These are phyloP conservation scores for Chaetops frenatus DNA, from an alignment of 2,113 vertebrate genomes.

Conservation along the genomic window DNA sequence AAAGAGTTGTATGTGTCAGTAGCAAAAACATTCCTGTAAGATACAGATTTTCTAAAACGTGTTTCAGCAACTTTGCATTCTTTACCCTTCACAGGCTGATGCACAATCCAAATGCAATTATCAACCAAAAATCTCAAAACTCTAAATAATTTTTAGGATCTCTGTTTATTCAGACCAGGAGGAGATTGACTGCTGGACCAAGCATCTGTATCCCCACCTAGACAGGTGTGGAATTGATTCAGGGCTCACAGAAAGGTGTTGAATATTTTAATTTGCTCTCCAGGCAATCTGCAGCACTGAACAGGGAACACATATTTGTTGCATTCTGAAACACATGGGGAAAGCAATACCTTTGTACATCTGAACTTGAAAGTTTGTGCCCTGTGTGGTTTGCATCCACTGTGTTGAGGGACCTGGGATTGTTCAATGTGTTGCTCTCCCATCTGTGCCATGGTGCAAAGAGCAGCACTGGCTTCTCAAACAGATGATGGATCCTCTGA, in stretches of 20 bases:
- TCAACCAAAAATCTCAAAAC: neutral
- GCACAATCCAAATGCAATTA: neutral
- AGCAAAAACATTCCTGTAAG: neutral
- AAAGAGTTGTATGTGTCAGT: neutral
- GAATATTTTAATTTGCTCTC: neutral
- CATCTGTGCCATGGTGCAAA: neutral
- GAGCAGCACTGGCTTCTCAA: neutral
- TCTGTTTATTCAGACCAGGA: neutral
- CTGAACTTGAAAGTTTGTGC: neutral
- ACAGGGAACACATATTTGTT: neutral
- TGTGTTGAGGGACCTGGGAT: neutral
- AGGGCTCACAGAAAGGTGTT: neutral
- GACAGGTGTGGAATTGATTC: fast-evolving
- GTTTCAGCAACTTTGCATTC: neutral
- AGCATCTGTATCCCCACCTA: neutral
- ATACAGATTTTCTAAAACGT: neutral
- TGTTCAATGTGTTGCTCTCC: neutral
- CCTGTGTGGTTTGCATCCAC: neutral
- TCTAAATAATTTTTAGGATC: neutral
- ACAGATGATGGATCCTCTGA: neutral
- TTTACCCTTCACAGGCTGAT: neutral
- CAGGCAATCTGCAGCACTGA: neutral
- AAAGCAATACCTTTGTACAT: neutral
- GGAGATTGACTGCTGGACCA: neutral
- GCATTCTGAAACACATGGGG: neutral